Evolutionary conservation across 2,113 vertebrate genomes (phyloP).

Genomic region (Triplophysa dalaica): DNA sequence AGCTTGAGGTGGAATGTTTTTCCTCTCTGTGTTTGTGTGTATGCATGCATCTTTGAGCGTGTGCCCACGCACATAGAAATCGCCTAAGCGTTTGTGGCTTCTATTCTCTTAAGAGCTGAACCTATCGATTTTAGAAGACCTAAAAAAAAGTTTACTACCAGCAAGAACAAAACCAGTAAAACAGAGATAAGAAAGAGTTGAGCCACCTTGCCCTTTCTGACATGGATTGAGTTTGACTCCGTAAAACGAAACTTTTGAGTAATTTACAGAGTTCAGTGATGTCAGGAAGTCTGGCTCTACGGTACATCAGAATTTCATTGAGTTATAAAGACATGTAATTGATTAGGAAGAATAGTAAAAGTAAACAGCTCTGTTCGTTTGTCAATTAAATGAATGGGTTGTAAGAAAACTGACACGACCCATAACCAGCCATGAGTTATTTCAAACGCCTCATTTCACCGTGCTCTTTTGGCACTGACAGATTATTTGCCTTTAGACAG

Average conservation of each 20-base stretch:
- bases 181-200: conserved; percentile 45
- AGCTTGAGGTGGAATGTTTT: conserved; percentile 41
- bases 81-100: conserved; percentile 43
- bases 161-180: conserved; percentile 48
- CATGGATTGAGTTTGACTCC: conserved; percentile 41
- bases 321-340: conserved; percentile 16
- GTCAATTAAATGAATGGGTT: conserved; percentile 16
- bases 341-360: conserved; percentile 10
- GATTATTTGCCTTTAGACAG: conserved; percentile 28
- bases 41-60: conserved; percentile 1
- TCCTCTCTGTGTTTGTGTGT: conserved; percentile 14
- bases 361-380: conserved; percentile 13
- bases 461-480: conserved; percentile 27
- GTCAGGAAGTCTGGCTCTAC: neutral
- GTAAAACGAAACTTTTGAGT: conserved; percentile 44
- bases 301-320: neutral
- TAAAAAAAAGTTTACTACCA: conserved; percentile 49
- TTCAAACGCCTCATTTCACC: conserved; percentile 29
- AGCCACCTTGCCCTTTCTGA: conserved; percentile 38
- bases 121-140: conserved; percentile 57
- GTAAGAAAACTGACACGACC: conserved; percentile 37
- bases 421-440: conserved; percentile 20
- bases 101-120: conserved; percentile 42
- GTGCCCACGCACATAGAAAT: conserved; percentile 52
- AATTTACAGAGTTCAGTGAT: conserved; percentile 42